Evolutionary conservation across 2,888 invertebrate species (phyloP), one percentile per base, ranked within the genome.

Genomic region (Salticus scenicus): DNA sequence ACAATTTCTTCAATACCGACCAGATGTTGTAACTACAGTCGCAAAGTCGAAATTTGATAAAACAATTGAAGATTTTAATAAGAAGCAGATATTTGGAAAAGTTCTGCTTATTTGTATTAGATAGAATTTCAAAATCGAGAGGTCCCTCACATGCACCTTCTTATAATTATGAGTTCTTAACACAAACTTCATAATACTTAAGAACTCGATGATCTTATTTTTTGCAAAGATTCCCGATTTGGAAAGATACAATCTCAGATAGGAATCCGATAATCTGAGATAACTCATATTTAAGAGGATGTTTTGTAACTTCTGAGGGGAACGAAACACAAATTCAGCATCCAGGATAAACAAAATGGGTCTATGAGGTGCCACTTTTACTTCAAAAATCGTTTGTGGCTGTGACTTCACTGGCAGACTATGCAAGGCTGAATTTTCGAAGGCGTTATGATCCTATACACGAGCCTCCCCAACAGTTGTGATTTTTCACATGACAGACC

Each of bases 371-470:
- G n/a, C n/a, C n/a, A n/a, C n/a, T n/a, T n/a, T n/a, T n/a, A n/a
- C n/a, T n/a, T 87, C 91, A 91, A n/a, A 90, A 90, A 79, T 83
- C 88, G 0, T 89, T 89, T 69, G 17, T 57, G 2, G 70, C 78
- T 0, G 81, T 64, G 2, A 92, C 91, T 14, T 41, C 78, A 10
- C 88, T 89, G 7, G 89, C 89, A 0, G 86, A 82, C 4, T 90
- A 91, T 86, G 90, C 90, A 24, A 91, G 91, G 88, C 91, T 91
- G 0, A 5, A 75, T 20, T 92, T 91, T 86, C 69, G 89, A n/a
- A 80, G 91, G 67, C 72, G 89, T 27, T 71, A 71, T 27, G 24
- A 71, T 7, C 17, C 51, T 20, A n/a, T n/a, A n/a, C 51, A 14
- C 0, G 20, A 24, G 64, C 4, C 20, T 28, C 24, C 4, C 17